phyloP scores from a whole-genome alignment of 2,888 invertebrate genomes.

The Heliconius aoede region DNA sequence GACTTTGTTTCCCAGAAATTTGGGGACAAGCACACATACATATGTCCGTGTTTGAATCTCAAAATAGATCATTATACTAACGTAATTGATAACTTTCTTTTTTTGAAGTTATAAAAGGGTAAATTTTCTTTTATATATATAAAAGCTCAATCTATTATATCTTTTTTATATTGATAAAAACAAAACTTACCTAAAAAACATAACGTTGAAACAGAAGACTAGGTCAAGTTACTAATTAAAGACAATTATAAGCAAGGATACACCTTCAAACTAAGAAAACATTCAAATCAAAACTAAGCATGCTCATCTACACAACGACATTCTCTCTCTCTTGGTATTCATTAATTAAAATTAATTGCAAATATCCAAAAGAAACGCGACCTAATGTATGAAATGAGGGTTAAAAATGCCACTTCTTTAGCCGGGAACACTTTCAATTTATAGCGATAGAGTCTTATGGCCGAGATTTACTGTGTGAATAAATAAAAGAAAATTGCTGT shows the following conservation, averaged over 20 bases:
- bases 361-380: constrained; percentile 7
- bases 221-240: constrained; percentile 13
- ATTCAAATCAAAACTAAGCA: neutral
- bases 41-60: too few relatives aligned
- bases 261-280: neutral
- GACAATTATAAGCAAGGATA: neutral
- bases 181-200: neutral
- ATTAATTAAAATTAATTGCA: constrained; percentile 6
- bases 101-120: too few relatives aligned
- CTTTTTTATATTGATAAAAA: neutral
- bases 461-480: constrained; percentile 38
- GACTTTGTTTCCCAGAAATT: too few relatives aligned
- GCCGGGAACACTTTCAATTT: constrained; percentile 35
- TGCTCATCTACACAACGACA: constrained; percentile 6
- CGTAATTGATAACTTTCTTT: too few relatives aligned
- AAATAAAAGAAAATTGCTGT: constrained; percentile 45
- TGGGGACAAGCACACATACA: too few relatives aligned
- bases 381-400: constrained; percentile 24
- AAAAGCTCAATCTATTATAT: neutral
- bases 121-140: neutral
- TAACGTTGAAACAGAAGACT: neutral
- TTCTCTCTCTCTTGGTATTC: neutral
- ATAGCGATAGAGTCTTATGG: constrained; percentile 40
- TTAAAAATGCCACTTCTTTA: constrained; percentile 33
- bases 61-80: too few relatives aligned